Evolutionary conservation across 2,888 invertebrate genomes (phyloP), one percentile per base, ranked within the genome.

Genomic region (Iselma pallidipennis): DNA sequence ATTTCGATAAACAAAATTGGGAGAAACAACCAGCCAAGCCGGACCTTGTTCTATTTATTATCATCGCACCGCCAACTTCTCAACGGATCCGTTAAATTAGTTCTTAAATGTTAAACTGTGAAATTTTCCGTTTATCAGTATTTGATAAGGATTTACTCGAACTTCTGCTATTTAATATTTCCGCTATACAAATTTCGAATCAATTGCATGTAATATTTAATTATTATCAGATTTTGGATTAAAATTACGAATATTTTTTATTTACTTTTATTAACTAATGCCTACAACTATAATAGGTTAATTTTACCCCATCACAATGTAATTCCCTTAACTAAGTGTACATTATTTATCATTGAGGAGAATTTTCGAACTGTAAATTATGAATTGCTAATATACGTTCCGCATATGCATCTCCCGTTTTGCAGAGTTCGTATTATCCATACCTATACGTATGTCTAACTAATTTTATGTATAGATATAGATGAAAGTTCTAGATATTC

Each of bases 101-200:
- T 61, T 55, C 23, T 50, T 50, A 59, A 28, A 66, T 60, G 67
- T 66, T 65, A 66, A 69, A 68, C 59, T 66, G 69, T 19, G 12
- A 42, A 64, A 69, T 69, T 69, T 70, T 71, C 68, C 61, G 68
- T 70, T 65, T 70, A 72, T 72, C 71, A 72, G 66, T 65, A 69
- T 71, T 74, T 73, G 75, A 76, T 78, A 76, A 76, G 75, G 67
- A 76, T 74, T 76, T 73, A 72, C 74, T 75, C 74, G 71, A 76
- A 77, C 72, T 78, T 77, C 74, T 68, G 72, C 71, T 75, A 75
- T 78, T 75, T 76, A 75, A 69, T 56, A 69, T 70, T 76, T 76
- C 77, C 76, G 71, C 64, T 67, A 61, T 63, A 66, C 59, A 73
- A 69, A 73, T 71, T 69, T 66, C 66, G 66, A 6, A 70, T 62